Evolutionary conservation across 2,888 invertebrate genomes (phyloP), one percentile per base, ranked within the genome.

Genomic region (Dione juno): DNA sequence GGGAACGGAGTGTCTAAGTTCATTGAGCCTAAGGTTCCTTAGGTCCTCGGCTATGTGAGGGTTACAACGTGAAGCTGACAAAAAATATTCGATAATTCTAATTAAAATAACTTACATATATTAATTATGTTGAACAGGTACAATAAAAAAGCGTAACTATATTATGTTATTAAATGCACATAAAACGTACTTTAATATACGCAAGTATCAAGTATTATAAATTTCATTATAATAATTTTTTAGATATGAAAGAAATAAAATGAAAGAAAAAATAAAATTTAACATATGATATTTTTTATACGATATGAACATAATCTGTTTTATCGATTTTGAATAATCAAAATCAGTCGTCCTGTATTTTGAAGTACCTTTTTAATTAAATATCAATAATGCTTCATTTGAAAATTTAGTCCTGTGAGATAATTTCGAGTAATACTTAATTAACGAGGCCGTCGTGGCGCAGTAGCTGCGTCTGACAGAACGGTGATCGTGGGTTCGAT

Each of bases 321-420:
- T 54, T n/a, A 40, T 57, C 40, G 57, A 40, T 57, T 40, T 57
- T 16, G 37, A 35, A 37, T 37, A 57, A 57, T 37, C 54, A 37
- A 57, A 37, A 16, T 16, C 6, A 11, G 11, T 37, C 57, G 57
- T 40, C 37, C 9, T 11, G 13, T 57, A 57, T 11, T 57, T 57
- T 40, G 16, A 16, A 19, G 11, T 40, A 57, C 16, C 37, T 5
- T 40, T 57, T 57, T 57, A 57, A 57, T 57, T 57, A 37, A 40
- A 54, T 3, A n/a, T 35, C 11, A 11, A 50, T 54, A 54, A 54
- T 54, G 54, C 16, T 54, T 57, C 3, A 16, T 16, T 57, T 57
- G 40, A 57, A 16, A 37, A 40, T 13, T 40, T 16, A 37, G 57
- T 57, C 16, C 57, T 40, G 6, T 37, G 16, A n/a, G 16, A 57